Base-by-base conservation (phyloP, 2,888 invertebrate species). In the Sinodicranocentrus sp. region DNA sequence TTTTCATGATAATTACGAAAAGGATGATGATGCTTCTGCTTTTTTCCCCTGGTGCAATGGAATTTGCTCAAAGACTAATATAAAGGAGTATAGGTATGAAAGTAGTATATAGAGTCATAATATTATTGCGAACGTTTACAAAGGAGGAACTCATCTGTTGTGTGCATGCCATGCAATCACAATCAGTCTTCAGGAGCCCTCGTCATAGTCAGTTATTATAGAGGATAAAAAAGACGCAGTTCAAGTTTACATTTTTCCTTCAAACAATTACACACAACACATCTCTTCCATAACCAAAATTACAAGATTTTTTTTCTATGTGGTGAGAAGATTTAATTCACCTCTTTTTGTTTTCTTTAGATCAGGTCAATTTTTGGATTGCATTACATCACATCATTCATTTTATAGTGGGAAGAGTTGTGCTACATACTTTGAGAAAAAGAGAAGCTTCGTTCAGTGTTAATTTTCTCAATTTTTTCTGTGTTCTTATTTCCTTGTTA, bases 181-280 rank as follows among this genome's bases (percentile, higher is more conserved):
- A 43, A 26, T 73, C 52, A 65, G 61, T 61, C 44, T 61, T 73
- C 26, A 61, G 33, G 43, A 61, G 73, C 54, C 61, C 33, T 73
- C 17, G n/a, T 73, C 61, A n/a, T 67, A 43, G 67, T 15, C 28
- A 67, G 67, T 33, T 25, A 54, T 52, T 28, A 13, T 39, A 54
- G 25, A 48, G 13, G 44, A 61, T 28, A 63, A 65, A 48, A 48
- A 63, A 19, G 59, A 73, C 75, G 75, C 75, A 75, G 65, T 75
- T 75, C 26, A 72, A 63, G 48, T 73, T 61, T 57, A 57, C 23
- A 39, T 17, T 73, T 73, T 63, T 63, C 25, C 61, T 63, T 61
- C 21, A 43, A 71, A 39, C 71, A 57, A 57, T 57, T 39, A 73
- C 33, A 33, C 10, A 33, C 33, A 6, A 33, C 1, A 67, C 19